phyloP scores from a whole-genome alignment of 2,797 vertebrate species.

The Paramormyrops hopkinsi region DNA sequence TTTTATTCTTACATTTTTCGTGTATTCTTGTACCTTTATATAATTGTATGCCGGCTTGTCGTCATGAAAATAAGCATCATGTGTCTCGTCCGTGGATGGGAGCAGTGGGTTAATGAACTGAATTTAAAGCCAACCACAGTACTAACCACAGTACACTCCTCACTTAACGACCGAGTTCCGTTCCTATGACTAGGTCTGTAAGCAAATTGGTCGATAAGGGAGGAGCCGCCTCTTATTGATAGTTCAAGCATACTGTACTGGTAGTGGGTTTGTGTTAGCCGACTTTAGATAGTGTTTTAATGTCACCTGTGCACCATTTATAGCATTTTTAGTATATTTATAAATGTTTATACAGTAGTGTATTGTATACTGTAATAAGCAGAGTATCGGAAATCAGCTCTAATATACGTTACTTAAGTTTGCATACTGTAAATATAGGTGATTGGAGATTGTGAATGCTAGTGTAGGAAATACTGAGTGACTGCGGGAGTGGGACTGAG shows the following conservation, averaged over 20 bases:
- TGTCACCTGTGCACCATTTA: not conserved
- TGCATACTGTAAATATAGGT: no score
- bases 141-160: not conserved
- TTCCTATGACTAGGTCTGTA: not conserved
- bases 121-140: not conserved
- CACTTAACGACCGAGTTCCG: not conserved
- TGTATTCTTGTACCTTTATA: not conserved
- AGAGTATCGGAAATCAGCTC: not conserved
- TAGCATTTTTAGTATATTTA: not conserved
- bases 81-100: not conserved
- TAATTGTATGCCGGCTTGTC: not conserved
- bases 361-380: not conserved
- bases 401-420: no score
- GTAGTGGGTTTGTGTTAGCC: not conserved
- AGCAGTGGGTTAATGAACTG: not conserved
- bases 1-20: not conserved
- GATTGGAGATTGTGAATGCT: no score
- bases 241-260: not conserved
- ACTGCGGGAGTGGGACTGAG: no score
- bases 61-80: not conserved
- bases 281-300: not conserved
- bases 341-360: not conserved
- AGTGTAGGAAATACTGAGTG: no score
- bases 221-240: not conserved
- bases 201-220: not conserved